Percentiles rank a stretch among this genome's conserved stretches.
Evolutionary conservation across 35 echinoderm and acorn worm species (phyloP).

Genomic region (Apostichopus parvimensis): DNA sequence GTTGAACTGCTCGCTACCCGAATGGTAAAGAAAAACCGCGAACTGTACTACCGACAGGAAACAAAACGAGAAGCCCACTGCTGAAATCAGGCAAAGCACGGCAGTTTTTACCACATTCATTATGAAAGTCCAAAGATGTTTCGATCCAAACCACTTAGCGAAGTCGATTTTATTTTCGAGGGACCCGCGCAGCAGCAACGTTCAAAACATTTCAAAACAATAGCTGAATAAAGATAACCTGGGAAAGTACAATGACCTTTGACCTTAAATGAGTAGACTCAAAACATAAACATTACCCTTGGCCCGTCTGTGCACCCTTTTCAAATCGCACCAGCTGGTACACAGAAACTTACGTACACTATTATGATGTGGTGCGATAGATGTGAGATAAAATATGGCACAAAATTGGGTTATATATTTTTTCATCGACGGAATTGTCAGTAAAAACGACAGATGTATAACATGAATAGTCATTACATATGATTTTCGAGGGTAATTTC

Average conservation of each 20-base stretch:
- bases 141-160: neutral
- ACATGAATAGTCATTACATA: constrained; percentile 44
- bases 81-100: constrained; percentile 33
- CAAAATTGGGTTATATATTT: neutral
- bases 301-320: constrained; percentile 1
- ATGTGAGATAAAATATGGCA: neutral
- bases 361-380: neutral
- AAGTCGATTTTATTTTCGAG: neutral
- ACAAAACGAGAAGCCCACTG: constrained; percentile 48
- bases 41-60: constrained; percentile 61
- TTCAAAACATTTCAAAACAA: no score
- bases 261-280: neutral
- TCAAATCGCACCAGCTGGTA: neutral
- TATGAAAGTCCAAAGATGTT: neutral
- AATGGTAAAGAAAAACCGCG: constrained; percentile 53
- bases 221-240: neutral
- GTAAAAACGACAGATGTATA: neutral
- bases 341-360: neutral
- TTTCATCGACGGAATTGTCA: neutral
- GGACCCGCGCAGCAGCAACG: neutral
- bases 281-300: constrained; percentile 1
- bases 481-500: constrained; percentile 46
- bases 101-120: neutral
- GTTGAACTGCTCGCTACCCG: neutral
- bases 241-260: constrained; percentile 36